Evolutionary conservation across 2,888 invertebrate genomes (phyloP), one percentile per base, ranked within the genome.

Genomic region (Drosophila glabriapex): DNA sequence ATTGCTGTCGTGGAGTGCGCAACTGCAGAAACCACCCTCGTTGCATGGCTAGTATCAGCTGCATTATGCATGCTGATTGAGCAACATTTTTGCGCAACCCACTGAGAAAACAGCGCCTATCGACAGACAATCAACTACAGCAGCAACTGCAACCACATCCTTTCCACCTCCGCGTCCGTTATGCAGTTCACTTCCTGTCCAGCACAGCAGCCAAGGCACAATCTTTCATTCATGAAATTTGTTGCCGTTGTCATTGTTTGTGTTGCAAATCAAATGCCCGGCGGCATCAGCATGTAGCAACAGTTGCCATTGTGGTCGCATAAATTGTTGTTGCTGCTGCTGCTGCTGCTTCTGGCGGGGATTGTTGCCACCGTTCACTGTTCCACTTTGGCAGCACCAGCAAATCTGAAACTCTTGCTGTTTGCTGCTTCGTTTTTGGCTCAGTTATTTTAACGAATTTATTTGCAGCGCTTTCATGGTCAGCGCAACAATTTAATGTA

Each of bases 401-500:
- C 37, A 56, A 56, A 56, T 56, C 55, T 64, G 73, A 46, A 41
- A 67, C 54, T 41, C 43, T 22, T 63, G 67, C 49, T 43, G 58
- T 58, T 58, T 39, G 49, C 61, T 74, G 72, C 78, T 72, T 83
- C 66, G 71, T 84, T 83, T 89, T 86, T 76, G 90, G 90, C 70
- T 91, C 90, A 90, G 88, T 90, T 91, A 90, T 88, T 88, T 91
- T 90, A 88, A 91, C 88, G 91, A 88, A 88, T 88, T 88, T 88
- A 88, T 91, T 88, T 88, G 88, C 89, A 89, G 80, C 85, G 86
- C 86, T 86, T 88, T 90, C 91, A 91, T 88, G 86, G 91, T 90
- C 88, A 91, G 90, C 90, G 90, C 89, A 91, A 91, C 91, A 92
- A 91, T 91, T 91, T 92, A 92, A 92, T 91, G 91, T 91, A 91